Evolutionary conservation across 2,888 invertebrate species (phyloP), one percentile per base, ranked within the genome.

Genomic region (Cryptus armator): DNA sequence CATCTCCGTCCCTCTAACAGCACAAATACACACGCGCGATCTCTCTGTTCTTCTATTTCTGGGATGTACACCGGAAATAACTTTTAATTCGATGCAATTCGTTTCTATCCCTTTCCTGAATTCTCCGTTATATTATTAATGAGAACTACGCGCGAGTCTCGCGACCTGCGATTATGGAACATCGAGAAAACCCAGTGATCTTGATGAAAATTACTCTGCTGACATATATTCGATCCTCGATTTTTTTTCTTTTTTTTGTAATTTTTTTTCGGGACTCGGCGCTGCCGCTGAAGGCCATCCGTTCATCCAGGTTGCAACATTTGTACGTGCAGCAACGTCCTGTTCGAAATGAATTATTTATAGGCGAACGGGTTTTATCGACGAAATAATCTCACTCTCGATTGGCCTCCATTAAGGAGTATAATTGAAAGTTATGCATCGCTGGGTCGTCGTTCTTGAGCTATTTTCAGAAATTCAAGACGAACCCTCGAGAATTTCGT

Each of bases 331-430:
- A 10, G 48, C 24, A 24, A 3, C 19, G 19, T 56, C 29, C 7
- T 44, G 16, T 4, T 53, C 4, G 12, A 14, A 16, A 62, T 78
- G 48, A 70, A 78, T 78, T 78, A 78, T 78, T 78, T 70, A 78
- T 70, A 19, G 19, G 2, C n/a, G 3, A 75, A 56, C 24, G 12
- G 46, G 29, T 78, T 70, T 78, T 78, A 70, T 78, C 78, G 78
- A 48, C 48, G 24, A 68, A 78, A 78, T 70, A 78, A 78, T 78
- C 70, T 78, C 59, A 68, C 70, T 48, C 62, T 78, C 62, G 59
- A 70, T 70, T 78, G 59, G 70, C 32, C 59, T 59, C 32, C 48
- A 32, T 59, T 37, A 14, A 44, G 16, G 70, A 19, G n/a, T 32
- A 44, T 64, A 51, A 44, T 64, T 64, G 48, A 64, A 64, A 64